phyloP scores from a whole-genome alignment of 2,797 vertebrate species.

The Silurus aristotelis region DNA sequence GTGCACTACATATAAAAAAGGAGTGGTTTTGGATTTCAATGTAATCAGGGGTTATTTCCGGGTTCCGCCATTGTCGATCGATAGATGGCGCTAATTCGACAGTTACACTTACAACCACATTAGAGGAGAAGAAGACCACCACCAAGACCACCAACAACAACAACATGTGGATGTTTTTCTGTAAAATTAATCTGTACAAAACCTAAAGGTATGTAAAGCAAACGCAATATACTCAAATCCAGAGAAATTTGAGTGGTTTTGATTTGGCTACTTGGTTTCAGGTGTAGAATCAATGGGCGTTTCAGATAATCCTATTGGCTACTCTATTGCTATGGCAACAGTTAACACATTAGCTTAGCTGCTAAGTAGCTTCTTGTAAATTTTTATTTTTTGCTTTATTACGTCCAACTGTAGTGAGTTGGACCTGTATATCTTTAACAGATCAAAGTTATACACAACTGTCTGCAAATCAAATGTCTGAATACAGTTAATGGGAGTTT shows the following conservation, averaged over 20 bases:
- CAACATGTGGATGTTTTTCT: not conserved
- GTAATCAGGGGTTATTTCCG: constrained; percentile 21
- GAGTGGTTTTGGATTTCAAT: not conserved
- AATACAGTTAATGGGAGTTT: not conserved
- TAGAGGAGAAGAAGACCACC: not conserved
- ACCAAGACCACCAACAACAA: too few relatives aligned
- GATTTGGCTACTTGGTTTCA: not conserved
- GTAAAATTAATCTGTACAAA: not conserved
- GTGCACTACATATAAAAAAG: not conserved
- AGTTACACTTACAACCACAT: too few relatives aligned
- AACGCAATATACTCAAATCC: not conserved
- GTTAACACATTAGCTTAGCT: not conserved
- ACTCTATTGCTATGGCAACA: not conserved
- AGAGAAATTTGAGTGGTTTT: not conserved
- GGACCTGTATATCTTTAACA: not conserved
- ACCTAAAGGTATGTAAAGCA: not conserved
- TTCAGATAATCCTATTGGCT: not conserved
- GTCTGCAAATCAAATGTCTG: not conserved
- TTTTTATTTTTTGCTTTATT: not conserved
- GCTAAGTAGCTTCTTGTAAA: not conserved
- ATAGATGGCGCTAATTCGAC: constrained; percentile 18
- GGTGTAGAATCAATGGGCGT: not conserved
- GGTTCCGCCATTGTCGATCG: not conserved
- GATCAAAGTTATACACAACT: not conserved
- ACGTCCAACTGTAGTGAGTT: too few relatives aligned